phyloP scores from a whole-genome alignment of 1,140 invertebrate species.

The Harlomillsia oculata region DNA sequence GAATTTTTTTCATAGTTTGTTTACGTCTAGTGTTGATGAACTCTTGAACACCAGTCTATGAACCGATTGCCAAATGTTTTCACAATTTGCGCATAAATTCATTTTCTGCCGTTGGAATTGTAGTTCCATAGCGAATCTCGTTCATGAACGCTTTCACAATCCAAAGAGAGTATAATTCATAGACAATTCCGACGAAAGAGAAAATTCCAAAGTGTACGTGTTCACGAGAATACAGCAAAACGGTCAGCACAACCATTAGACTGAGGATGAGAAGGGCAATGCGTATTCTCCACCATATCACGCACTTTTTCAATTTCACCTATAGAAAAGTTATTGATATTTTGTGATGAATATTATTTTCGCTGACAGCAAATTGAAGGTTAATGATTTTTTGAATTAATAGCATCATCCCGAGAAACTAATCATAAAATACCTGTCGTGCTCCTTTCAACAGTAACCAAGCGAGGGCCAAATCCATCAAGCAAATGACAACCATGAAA shows the following conservation, averaged over 20 bases:
- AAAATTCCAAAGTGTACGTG: conserved; percentile 1
- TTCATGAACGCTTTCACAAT: conserved; percentile 10
- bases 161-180: conserved; percentile 17
- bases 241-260: no score
- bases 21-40: not conserved
- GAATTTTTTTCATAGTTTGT: not conserved
- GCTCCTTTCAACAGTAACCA: conserved; percentile 16
- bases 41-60: conserved; percentile 2
- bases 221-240: not conserved
- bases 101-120: not conserved
- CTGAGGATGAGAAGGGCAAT: conserved; percentile 4
- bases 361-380: not conserved
- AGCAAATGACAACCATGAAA: conserved; percentile 19
- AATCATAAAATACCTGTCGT: conserved; percentile 2
- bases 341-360: not conserved
- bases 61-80: not conserved
- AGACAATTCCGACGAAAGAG: conserved; percentile 8
- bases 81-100: not conserved
- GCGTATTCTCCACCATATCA: conserved; percentile 16
- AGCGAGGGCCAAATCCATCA: conserved; percentile 15
- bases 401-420: not conserved
- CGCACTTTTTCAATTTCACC: conserved; percentile 3
- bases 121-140: conserved; percentile 7
- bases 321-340: not conserved
- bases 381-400: not conserved